Conservation (phyloP, 2,888 invertebrate species). For the Eretmocerus hayati region DNA sequence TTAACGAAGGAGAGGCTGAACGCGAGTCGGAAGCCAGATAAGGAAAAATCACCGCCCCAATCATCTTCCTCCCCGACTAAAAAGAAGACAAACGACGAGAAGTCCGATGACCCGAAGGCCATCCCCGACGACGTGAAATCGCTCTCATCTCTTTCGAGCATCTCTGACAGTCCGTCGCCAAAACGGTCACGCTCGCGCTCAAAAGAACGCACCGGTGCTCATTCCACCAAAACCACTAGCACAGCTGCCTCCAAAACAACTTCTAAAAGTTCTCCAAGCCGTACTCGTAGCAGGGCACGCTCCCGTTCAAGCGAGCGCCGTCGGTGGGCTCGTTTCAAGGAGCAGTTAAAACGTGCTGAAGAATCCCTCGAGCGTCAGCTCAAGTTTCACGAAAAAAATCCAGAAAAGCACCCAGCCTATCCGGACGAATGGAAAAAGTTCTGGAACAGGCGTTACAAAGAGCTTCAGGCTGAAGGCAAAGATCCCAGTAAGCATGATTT, state of each 20-base stretch:
- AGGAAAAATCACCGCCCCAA: no score
- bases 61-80: no score
- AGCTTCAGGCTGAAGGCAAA: slow-evolving; percentile 65
- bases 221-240: not conserved
- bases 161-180: slow-evolving; percentile 48
- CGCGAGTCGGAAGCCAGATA: slow-evolving; percentile 29
- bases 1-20: slow-evolving; percentile 41
- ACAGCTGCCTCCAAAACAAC: not conserved
- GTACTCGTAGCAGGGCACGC: slow-evolving; percentile 26
- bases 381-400: slow-evolving; percentile 73
- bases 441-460: slow-evolving; percentile 78
- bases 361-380: slow-evolving; percentile 59
- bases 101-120: not conserved
- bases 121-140: slow-evolving; percentile 45
- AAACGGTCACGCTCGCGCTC: slow-evolving; percentile 42
- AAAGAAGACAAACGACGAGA: slow-evolving; percentile 32
- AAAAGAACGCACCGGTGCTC: slow-evolving; percentile 15
- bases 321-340: slow-evolving; percentile 52
- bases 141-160: slow-evolving; percentile 51
- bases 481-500: slow-evolving; percentile 77
- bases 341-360: slow-evolving; percentile 46
- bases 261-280: slow-evolving; percentile 10
- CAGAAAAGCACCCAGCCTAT: slow-evolving; percentile 82
- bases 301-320: slow-evolving; percentile 46
- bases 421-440: slow-evolving; percentile 87